Base-by-base conservation (phyloP, 2,797 vertebrate genomes). In the Paguma larvata region DNA sequence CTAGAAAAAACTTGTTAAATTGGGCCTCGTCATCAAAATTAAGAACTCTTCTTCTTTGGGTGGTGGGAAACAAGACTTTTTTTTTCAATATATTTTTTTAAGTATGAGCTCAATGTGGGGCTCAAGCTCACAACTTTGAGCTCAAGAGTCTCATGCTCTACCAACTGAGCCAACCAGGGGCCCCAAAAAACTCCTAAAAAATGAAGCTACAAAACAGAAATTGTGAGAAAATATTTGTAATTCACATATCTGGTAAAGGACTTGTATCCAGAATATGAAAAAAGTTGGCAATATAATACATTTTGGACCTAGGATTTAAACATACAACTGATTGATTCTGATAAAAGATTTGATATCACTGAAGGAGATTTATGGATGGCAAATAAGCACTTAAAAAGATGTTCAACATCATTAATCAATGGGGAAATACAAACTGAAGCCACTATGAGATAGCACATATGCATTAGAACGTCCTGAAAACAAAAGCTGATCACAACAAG, bases 371-470 rank as follows among this genome's bases (percentile, higher is more conserved):
- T 30, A 51, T 2, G 0, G 48, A 73, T 93, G 25, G 14, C 12
- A 82, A 73, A 68, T 25, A 87, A 92, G 16, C 19, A 85, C 30
- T 73, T 86, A 56, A 79, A 88, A 91, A 84, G 23, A 83, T 88
- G 34, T 21, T 90, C 19, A n/a, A 7, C 9, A 79, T 82, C 65
- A 41, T 27, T 70, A 85, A 10, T 21, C 41, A 92, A 13, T n/a
- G 62, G 12, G 30, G 51, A 83, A 83, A 84, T 63, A 82, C 23
- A 84, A 68, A 65, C 34, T 59, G 75, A 92, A 87, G 59, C 19
- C 27, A 63, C 4, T 13, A 12, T 44, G 12, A 93, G n/a, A 41
- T 46, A 91, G 8, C 9, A 32, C 10, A 34, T 21, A 75, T 3
- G 9, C 25, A 67, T 73, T 75, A 51, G 23, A 85, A 91, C 62